Base-by-base conservation (phyloP, 2,113 vertebrate species). In the Ictalurus furcatus region DNA sequence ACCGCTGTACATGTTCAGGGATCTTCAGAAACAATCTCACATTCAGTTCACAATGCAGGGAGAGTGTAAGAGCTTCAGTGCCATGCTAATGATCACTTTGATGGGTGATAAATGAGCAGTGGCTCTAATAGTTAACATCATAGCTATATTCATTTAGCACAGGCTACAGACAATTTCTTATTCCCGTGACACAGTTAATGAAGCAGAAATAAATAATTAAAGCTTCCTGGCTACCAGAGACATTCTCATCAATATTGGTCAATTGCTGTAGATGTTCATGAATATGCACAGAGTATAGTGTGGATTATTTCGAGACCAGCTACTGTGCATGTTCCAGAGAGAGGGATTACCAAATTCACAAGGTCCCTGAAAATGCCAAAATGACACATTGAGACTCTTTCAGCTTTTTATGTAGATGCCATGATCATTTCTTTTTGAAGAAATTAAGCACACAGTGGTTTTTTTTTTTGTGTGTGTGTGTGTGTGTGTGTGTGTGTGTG, bases 81-180 rank as follows among this genome's bases (percentile, higher is more conserved):
- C n/a, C 28, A 59, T 37, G 3, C 48, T 80, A 82, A 79, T 82
- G 44, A 40, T 44, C 58, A 65, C 61, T 65, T 65, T 83, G 59
- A 82, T 69, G 63, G 54, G 54, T 74, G 80, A 69, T 85, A 73
- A 84, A 88, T 74, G 48, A 88, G 52, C 48, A 40, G 8, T 44
- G 79, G 87, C 79, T 83, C 34, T 84, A 40, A 44, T 84, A 69
- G 79, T 88, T 83, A 82, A 44, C 40, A 59, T 73, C 74, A 73
- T 54, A 83, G 73, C 79, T 56, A 44, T 88, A 88, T 88, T 88
- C 79, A 88, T 88, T 88, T 71, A 52, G 87, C 87, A 61, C 37
- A 74, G 67, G 37, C 81, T 63, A 76, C 11, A 40, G 16, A 84
- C 37, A 44, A 76, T 59, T 76, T n/a, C 54, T 63, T 63, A 61